Conservation (phyloP, 2,113 vertebrate species). For the Falcunculus frontatus region DNA sequence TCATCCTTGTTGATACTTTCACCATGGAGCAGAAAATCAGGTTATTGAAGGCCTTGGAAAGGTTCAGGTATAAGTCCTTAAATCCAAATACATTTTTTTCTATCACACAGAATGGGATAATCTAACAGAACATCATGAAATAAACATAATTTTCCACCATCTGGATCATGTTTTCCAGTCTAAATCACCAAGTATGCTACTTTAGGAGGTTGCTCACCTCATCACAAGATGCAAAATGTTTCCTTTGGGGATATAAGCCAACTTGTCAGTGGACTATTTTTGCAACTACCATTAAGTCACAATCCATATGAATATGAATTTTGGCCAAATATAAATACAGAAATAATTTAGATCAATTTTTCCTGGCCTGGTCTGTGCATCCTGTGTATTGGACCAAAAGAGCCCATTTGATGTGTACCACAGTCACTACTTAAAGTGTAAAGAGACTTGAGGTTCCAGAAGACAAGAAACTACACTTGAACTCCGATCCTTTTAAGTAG, state of each 20-base stretch:
- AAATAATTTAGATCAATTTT: not conserved
- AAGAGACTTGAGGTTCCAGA: not conserved
- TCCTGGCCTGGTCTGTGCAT: not conserved
- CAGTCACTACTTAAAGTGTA: not conserved
- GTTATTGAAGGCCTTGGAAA: not conserved
- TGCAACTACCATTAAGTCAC: not conserved
- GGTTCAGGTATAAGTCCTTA: not conserved
- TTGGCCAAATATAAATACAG: not conserved
- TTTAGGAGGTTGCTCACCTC: not conserved
- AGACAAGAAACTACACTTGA: not conserved
- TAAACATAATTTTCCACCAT: not conserved
- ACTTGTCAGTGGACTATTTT: not conserved
- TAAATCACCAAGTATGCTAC: not conserved
- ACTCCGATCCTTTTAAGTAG: rapidly evolving
- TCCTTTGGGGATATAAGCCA: not conserved
- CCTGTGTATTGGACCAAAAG: not conserved
- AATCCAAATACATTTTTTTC: not conserved
- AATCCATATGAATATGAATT: not conserved
- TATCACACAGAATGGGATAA: not conserved
- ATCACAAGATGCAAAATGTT: not conserved
- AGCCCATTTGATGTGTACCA: not conserved
- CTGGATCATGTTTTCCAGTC: not conserved
- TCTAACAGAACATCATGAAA: not conserved
- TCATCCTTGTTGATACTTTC: not conserved
- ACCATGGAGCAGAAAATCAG: not conserved